phyloP scores from a whole-genome alignment of 2,888 invertebrate species.

The Pseudococcus jackbeardsleyi region DNA sequence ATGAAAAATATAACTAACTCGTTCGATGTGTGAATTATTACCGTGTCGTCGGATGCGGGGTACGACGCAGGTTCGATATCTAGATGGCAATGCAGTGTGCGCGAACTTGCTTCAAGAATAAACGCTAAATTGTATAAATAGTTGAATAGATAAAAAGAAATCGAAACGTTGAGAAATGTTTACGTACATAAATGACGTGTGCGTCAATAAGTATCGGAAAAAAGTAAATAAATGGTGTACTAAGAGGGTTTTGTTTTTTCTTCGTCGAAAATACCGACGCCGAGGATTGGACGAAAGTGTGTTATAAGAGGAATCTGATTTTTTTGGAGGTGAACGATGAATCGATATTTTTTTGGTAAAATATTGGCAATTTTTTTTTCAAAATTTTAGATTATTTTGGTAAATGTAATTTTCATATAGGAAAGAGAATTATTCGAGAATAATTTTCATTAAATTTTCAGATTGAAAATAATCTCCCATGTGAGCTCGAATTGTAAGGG shows the following conservation, averaged over 20 bases:
- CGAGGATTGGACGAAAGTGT: too few relatives aligned
- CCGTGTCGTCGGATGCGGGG: background rate
- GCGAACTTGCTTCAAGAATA: background rate
- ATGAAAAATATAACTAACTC: background rate
- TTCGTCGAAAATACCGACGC: background rate
- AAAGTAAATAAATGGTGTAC: background rate
- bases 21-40: background rate
- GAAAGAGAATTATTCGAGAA: too few relatives aligned
- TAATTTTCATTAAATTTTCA: too few relatives aligned
- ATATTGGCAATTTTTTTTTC: too few relatives aligned
- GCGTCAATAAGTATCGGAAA: background rate
- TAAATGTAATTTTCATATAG: too few relatives aligned
- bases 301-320: too few relatives aligned
- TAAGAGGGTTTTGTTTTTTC: background rate
- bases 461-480: too few relatives aligned
- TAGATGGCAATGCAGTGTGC: background rate
- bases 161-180: background rate
- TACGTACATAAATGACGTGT: background rate
- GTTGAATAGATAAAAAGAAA: background rate
- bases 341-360: too few relatives aligned
- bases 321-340: too few relatives aligned
- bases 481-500: too few relatives aligned
- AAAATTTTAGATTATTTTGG: too few relatives aligned
- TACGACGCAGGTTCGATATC: background rate
- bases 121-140: background rate